A percentile compares a stretch with the other conserved stretches of the same genome.
phyloP scores from a whole-genome alignment of 2,113 vertebrate species.

The Chroicocephalus ridibundus region DNA sequence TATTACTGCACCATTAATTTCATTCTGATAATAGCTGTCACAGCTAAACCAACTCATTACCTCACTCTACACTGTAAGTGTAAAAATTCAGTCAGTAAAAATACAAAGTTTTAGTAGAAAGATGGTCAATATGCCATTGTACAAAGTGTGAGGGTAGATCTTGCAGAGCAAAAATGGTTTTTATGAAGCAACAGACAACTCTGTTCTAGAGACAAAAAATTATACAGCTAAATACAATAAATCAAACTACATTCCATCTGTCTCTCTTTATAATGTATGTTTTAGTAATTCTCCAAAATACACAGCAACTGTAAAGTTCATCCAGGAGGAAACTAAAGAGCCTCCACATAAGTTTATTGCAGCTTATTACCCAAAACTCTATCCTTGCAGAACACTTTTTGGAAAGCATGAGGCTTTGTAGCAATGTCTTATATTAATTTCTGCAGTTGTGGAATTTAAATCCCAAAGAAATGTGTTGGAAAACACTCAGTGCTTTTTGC shows the following conservation, averaged over 20 bases:
- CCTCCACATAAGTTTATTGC: neutral
- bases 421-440: neutral
- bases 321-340: neutral
- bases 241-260: neutral
- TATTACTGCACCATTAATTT: neutral
- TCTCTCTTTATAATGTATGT: neutral
- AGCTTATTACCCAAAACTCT: neutral
- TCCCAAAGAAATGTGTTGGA: neutral
- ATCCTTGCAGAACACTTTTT: neutral
- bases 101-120: neutral
- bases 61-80: neutral
- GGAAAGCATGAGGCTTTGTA: neutral
- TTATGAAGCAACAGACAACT: neutral
- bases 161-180: neutral
- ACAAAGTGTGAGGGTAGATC: neutral
- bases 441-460: neutral
- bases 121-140: neutral
- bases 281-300: constrained; percentile 1
- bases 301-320: neutral
- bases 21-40: neutral
- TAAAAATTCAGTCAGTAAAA: neutral
- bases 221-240: neutral
- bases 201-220: neutral
- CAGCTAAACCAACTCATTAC: neutral
- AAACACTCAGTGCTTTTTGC: neutral